Percentiles rank a stretch among this genome's conserved stretches.
Conservation (phyloP, 2,888 invertebrate species). For the Perizoma flavofasciatum region DNA sequence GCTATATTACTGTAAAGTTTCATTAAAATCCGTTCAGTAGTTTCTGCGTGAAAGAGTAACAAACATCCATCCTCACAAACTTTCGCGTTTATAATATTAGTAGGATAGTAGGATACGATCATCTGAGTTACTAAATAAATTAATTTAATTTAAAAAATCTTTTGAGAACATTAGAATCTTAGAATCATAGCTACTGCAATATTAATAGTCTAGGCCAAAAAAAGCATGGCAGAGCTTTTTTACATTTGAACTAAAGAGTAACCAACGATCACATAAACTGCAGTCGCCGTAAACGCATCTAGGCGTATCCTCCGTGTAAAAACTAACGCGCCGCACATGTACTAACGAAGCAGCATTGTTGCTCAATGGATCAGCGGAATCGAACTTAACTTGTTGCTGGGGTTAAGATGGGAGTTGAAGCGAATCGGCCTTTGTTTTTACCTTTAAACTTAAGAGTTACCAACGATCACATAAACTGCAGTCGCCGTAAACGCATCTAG, state of each 20-base stretch:
- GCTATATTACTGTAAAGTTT: no score
- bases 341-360: conserved; percentile 78
- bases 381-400: conserved; percentile 44
- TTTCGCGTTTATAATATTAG: no score
- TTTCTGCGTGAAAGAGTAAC: no score
- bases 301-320: conserved; percentile 49
- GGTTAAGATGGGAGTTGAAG: conserved; percentile 29
- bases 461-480: conserved; percentile 29
- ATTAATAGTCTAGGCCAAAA: no score
- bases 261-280: conserved; percentile 29
- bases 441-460: background rate
- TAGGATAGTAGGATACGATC: no score
- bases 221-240: background rate
- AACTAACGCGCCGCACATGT: conserved; percentile 57
- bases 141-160: no score
- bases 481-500: conserved; percentile 26
- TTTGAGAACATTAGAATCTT: no score
- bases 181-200: no score
- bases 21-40: no score
- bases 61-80: no score
- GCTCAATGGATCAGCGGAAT: conserved; percentile 65
- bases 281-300: conserved; percentile 25
- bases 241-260: background rate
- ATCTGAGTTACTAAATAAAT: no score
- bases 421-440: no score